Base-by-base conservation (phyloP, 2,797 vertebrate genomes). In the Tadarida brasiliensis region DNA sequence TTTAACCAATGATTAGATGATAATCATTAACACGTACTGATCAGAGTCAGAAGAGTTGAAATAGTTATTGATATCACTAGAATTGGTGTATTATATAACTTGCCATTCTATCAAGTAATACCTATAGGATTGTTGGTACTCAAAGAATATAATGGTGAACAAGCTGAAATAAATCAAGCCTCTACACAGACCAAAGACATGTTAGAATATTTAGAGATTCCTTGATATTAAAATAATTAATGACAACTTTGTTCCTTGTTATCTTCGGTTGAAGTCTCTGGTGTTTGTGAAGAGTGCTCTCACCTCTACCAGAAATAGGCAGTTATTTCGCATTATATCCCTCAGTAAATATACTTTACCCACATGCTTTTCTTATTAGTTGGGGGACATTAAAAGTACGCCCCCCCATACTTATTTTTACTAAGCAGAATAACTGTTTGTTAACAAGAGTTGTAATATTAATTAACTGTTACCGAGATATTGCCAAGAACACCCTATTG, bases 401-500 rank as follows among this genome's bases (percentile, higher is more conserved):
- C 19, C 33, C 33, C 33, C 67, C 67, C 20, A 35, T 35, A 22
- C 67, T 54, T 87, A 93, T 54, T 91, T 95, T 97, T 87, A 51
- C 68, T 90, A 91, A 91, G 84, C 9, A 94, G 56, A 94, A 85
- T 88, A 93, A 73, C 19, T 80, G 15, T 86, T 94, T 63, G 26
- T 83, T 93, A 94, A 85, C 49, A 90, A 47, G 44, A 94, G 3
- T 85, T 93, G 65, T 81, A 78, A 93, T 95, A 96, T 93, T 96
- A 87, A 94, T 89, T 89, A 90, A 44, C 26, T 71, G 51, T 85
- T 94, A 90, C 68, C 0, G 15, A 87, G 61, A 92, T 91, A 87
- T 70, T 96, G n/a, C 56, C 63, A 95, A 90, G 56, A 96, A 89
- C 14, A 90, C 26, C 86, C 35, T 85, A 97, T 90, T 95, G 91